These are phyloP conservation scores for Bothrops jararaca DNA, from an alignment of 2,113 vertebrate species.

Conservation along the genomic window DNA sequence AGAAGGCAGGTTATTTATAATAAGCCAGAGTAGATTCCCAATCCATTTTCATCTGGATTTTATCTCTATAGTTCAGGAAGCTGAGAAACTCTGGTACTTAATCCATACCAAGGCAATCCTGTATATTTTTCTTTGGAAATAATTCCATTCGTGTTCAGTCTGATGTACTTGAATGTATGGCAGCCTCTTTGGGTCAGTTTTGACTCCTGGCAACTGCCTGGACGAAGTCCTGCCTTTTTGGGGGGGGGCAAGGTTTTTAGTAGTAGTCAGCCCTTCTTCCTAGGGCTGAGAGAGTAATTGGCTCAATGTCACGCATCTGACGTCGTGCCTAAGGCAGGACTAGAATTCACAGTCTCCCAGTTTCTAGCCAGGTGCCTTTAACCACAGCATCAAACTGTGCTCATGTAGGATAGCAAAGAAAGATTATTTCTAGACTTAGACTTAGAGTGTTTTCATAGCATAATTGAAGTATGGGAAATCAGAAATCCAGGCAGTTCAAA, in stretches of 20 bases:
- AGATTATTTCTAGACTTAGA: too few species aligned
- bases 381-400: background rate
- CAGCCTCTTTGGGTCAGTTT: background rate
- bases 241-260: background rate
- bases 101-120: background rate
- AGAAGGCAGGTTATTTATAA: slow-evolving; percentile 68
- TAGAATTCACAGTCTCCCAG: background rate
- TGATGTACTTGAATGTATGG: background rate
- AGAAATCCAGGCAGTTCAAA: too few species aligned
- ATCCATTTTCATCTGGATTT: slow-evolving; percentile 45
- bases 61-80: background rate
- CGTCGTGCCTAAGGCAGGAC: background rate
- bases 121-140: background rate
- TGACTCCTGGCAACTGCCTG: background rate
- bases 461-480: background rate
- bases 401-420: background rate
- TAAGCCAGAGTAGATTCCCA: slow-evolving; percentile 65
- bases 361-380: background rate
- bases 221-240: background rate
- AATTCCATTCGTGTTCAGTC: background rate
- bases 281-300: background rate
- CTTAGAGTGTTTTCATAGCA: background rate
- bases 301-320: background rate
- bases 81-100: background rate
- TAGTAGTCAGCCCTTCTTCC: background rate